Evolutionary conservation across 2,797 vertebrate species (phyloP), one percentile per base, ranked within the genome.

Genomic region (Leucoraja ocellata): DNA sequence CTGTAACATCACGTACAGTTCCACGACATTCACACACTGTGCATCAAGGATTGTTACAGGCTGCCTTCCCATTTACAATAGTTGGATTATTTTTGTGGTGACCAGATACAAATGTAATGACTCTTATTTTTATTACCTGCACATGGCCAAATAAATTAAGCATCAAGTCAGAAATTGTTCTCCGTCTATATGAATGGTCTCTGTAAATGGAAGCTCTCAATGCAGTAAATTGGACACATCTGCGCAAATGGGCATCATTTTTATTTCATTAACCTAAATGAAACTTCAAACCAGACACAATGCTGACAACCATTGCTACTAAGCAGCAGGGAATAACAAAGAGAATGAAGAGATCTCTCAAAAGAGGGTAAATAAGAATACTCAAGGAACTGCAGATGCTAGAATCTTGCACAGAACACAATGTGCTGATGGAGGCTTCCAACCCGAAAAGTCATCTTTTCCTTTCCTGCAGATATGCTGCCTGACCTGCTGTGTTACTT

Each of bases 201-300:
- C 71, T 73, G 68, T 73, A 74, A 76, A 92, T 92, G 36, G 36
- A 92, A 54, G 71, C 54, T 92, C 76, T 9, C 71, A 92, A 25
- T 76, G 39, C 39, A 92, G 90, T 21, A 76, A 92, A 92, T 76
- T 92, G 90, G 76, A 92, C 39, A 92, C 71, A 76, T 74, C 68
- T 92, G 65, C 23, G 14, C 39, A 92, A 71, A 46, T 91, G 71
- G 90, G 90, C 71, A 54, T 76, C 68, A 76, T 92, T 74, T 76
- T 76, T 74, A 92, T 92, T 76, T 71, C 71, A 76, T 92, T 76
- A 92, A 92, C 46, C 54, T 92, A 76, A 92, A 54, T 92, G 39
- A 71, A 92, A 54, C 90, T 92, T 92, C 73, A 76, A n/a, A 54
- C 76, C 71, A 76, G 90, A 76, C 68, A 16, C 76, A 92, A 74